phyloP scores from a whole-genome alignment of 2,797 vertebrate species.

The Lepidocolaptes lacrymiger region DNA sequence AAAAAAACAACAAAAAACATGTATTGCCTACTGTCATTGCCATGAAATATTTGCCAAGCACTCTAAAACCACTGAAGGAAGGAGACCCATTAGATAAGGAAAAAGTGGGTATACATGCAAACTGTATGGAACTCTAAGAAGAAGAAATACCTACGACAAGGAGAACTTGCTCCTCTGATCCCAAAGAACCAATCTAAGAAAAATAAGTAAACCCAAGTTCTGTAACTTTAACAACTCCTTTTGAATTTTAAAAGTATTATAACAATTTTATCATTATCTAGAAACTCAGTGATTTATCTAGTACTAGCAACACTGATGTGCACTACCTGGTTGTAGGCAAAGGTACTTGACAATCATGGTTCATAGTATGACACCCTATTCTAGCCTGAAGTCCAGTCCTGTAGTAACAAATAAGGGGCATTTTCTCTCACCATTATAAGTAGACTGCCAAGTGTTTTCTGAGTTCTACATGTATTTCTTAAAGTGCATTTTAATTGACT shows the following conservation, averaged over 20 bases:
- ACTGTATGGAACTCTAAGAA: background rate
- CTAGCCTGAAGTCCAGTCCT: background rate
- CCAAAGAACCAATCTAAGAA: background rate
- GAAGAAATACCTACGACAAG: background rate
- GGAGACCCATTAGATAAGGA: background rate
- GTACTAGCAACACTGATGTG: background rate
- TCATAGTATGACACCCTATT: background rate
- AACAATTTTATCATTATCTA: background rate
- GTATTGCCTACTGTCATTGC: background rate
- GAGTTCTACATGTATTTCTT: background rate
- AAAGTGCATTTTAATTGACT: background rate
- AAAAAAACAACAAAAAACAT: too few species aligned
- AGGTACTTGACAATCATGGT: background rate
- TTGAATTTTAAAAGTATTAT: background rate
- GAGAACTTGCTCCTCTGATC: background rate
- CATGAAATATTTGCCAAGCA: background rate
- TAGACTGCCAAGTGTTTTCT: background rate
- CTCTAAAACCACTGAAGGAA: background rate
- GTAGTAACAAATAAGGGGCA: background rate
- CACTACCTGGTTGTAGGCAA: background rate
- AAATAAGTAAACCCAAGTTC: background rate
- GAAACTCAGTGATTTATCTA: background rate
- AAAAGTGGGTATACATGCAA: background rate
- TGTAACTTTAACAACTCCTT: background rate
- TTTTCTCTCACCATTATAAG: background rate